phyloP scores from a whole-genome alignment of 2,113 vertebrate genomes.

The Alectura lathami region DNA sequence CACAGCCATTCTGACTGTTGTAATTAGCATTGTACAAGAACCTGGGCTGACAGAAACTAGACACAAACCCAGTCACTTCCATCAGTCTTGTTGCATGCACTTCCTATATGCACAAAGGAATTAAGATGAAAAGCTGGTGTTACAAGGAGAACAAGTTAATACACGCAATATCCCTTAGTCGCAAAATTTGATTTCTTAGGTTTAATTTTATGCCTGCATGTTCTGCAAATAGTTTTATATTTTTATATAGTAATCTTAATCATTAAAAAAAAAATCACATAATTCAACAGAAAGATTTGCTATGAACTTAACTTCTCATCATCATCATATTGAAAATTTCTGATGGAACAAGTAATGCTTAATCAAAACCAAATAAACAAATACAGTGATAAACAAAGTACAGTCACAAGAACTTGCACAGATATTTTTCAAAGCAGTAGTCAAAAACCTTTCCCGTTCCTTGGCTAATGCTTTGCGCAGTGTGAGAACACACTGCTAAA shows the following conservation, averaged over 20 bases:
- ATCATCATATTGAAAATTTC: background rate
- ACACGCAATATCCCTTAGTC: background rate
- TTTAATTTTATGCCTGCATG: background rate
- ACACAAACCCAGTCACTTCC: background rate
- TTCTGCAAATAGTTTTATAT: too few species aligned
- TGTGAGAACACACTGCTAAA: background rate
- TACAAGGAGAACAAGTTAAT: background rate
- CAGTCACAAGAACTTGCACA: background rate
- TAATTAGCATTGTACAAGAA: background rate
- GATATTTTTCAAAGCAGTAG: background rate
- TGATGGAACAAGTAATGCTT: background rate
- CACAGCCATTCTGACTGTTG: background rate
- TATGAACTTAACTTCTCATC: background rate
- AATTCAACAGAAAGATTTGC: background rate
- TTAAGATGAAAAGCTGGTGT: background rate
- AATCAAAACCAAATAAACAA: background rate
- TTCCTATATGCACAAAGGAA: background rate
- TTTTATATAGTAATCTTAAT: too few species aligned
- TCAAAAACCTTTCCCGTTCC: background rate
- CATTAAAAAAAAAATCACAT: too few species aligned
- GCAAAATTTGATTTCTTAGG: background rate
- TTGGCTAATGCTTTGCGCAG: background rate
- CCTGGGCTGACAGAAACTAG: slow-evolving; percentile 4
- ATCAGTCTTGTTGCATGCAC: background rate
- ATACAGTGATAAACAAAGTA: background rate